Percentiles rank a stretch among this genome's conserved stretches.
phyloP scores from a whole-genome alignment of 2,113 vertebrate genomes.

The Engystomops pustulosus region DNA sequence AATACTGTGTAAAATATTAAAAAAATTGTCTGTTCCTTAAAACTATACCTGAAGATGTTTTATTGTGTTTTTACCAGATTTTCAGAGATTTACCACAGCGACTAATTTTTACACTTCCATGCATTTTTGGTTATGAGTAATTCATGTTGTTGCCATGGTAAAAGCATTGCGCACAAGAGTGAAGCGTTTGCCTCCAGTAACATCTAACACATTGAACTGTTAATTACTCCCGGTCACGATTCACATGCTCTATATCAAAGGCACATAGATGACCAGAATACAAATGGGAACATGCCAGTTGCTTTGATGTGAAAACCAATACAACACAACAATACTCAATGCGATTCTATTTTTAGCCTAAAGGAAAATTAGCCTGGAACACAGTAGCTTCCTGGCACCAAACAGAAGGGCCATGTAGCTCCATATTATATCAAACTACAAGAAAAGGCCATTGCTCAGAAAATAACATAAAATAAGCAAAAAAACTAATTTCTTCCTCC shows the following conservation, averaged over 20 bases:
- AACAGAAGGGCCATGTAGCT: not conserved
- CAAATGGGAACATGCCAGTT: conserved; percentile 35
- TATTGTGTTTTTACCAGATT: not conserved
- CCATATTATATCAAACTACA: not conserved
- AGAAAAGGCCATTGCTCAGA: not conserved
- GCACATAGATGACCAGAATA: conserved; percentile 51
- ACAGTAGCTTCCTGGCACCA: not conserved
- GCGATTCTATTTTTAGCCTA: conserved; percentile 16
- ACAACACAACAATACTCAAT: conserved; percentile 37
- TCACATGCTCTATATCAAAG: conserved; percentile 58
- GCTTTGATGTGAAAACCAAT: conserved; percentile 46
- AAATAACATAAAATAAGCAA: not conserved
- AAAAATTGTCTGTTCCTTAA: too few species aligned
- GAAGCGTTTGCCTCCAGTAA: conserved; percentile 33
- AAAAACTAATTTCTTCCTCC: not conserved
- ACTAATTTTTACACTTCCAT: conserved; percentile 5
- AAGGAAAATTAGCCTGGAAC: conserved; percentile 1
- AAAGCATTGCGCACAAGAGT: conserved; percentile 49
- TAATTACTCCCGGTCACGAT: conserved; percentile 58
- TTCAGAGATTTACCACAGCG: not conserved
- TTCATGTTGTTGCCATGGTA: conserved; percentile 52
- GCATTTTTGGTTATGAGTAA: conserved; percentile 48
- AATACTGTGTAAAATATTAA: too few species aligned
- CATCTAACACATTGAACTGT: conserved; percentile 54
- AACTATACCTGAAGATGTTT: too few species aligned